A percentile compares a stretch with the other conserved stretches of the same genome.
Conservation (phyloP, 2,113 vertebrate species). For the Microcebus lehilahytsara region DNA sequence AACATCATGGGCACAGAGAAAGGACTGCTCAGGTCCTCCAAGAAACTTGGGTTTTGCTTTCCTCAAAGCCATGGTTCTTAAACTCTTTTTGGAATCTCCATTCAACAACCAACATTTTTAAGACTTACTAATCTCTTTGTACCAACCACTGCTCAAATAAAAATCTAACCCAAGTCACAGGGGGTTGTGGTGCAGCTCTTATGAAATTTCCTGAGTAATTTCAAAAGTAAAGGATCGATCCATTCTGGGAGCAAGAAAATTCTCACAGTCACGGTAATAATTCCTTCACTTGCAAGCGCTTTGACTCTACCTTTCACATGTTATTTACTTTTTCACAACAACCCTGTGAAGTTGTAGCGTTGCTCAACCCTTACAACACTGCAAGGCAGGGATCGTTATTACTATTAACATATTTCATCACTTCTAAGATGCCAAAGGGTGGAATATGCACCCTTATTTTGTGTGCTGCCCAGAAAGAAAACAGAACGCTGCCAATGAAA, state of each 20-base stretch:
- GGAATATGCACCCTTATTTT: neutral
- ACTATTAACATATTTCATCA: neutral
- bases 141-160: neutral
- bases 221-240: neutral
- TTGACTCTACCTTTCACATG: rapidly evolving
- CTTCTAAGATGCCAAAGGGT: neutral
- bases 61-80: neutral
- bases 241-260: neutral
- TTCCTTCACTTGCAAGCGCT: neutral
- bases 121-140: neutral
- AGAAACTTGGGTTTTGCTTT: neutral
- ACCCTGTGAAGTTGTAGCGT: neutral
- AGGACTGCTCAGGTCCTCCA: neutral
- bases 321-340: neutral
- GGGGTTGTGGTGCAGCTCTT: neutral
- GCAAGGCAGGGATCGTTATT: neutral
- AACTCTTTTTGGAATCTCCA: neutral
- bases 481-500: neutral
- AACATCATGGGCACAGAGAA: neutral
- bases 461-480: neutral
- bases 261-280: neutral
- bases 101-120: neutral
- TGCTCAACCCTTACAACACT: neutral
- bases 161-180: neutral
- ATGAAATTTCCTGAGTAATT: neutral